Conservation (phyloP, 92 coral and sea anemone species). For the Metridium senile region DNA sequence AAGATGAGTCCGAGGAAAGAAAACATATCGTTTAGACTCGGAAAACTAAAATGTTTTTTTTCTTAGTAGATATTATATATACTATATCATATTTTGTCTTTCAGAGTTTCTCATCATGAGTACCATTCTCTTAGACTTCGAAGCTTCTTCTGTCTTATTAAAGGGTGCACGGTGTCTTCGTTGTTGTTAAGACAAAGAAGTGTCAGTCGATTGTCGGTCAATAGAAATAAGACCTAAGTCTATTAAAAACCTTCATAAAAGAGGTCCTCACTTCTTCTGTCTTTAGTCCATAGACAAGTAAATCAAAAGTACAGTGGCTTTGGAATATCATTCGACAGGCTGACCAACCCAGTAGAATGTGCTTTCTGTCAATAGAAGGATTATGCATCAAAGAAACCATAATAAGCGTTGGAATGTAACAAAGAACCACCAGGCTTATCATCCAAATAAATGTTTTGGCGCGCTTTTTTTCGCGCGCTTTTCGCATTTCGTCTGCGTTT, state of each 20-base stretch:
- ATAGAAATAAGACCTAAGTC: neutral
- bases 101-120: no score
- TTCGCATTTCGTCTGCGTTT: constrained; percentile 8
- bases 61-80: no score
- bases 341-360: constrained; percentile 7
- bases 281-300: constrained; percentile 19
- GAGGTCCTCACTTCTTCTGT: constrained; percentile 1
- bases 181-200: no score
- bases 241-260: neutral
- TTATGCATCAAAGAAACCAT: neutral
- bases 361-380: constrained; percentile 1
- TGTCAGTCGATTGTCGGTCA: no score
- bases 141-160: no score
- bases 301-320: constrained; percentile 15
- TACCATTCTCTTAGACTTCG: no score
- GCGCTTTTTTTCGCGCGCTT: constrained; percentile 31
- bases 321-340: neutral
- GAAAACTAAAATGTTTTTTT: no score
- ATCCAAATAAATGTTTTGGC: constrained; percentile 10
- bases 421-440: neutral
- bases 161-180: no score
- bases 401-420: constrained; percentile 2
- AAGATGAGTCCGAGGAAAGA: no score
- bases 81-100: no score
- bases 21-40: no score